Evolutionary conservation across 2,888 invertebrate species (phyloP).

Genomic region (Epinotia nisella): DNA sequence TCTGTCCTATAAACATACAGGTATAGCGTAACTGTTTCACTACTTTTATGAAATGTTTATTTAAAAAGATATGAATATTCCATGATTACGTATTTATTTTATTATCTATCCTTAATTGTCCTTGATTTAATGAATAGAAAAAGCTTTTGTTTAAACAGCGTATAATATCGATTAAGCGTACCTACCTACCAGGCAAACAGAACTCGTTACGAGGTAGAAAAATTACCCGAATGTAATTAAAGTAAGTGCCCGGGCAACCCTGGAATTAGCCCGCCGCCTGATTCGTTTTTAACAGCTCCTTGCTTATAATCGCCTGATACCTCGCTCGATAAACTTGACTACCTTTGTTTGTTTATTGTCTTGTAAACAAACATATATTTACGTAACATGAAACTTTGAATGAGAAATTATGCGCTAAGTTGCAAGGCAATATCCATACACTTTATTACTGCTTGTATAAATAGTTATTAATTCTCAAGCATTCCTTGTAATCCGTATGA

Average conservation of each 20-base stretch:
- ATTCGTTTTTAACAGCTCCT: constrained; percentile 69
- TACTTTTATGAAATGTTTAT: too few species aligned
- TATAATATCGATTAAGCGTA: constrained; percentile 44
- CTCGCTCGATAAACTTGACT: constrained; percentile 30
- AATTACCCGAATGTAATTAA: constrained; percentile 55
- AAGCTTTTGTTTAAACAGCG: constrained; percentile 11
- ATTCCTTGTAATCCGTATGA: constrained; percentile 10
- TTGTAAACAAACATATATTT: constrained; percentile 1
- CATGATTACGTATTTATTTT: too few species aligned
- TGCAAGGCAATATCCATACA: constrained; percentile 4
- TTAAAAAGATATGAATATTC: too few species aligned
- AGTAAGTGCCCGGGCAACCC: constrained; percentile 52
- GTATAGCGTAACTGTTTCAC: too few species aligned
- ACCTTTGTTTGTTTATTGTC: constrained; percentile 23
- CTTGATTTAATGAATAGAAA: neutral
- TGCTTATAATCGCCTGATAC: constrained; percentile 59
- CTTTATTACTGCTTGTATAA: neutral
- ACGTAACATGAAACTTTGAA: neutral
- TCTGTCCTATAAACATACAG: constrained; percentile 14
- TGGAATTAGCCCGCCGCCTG: constrained; percentile 52
- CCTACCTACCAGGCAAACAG: constrained; percentile 48
- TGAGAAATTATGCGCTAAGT: neutral
- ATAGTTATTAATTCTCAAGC: constrained; percentile 20
- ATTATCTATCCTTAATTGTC: neutral
- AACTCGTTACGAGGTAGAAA: constrained; percentile 57